phyloP scores from a whole-genome alignment of 1,140 invertebrate species.

The Bathynomus jamesi region DNA sequence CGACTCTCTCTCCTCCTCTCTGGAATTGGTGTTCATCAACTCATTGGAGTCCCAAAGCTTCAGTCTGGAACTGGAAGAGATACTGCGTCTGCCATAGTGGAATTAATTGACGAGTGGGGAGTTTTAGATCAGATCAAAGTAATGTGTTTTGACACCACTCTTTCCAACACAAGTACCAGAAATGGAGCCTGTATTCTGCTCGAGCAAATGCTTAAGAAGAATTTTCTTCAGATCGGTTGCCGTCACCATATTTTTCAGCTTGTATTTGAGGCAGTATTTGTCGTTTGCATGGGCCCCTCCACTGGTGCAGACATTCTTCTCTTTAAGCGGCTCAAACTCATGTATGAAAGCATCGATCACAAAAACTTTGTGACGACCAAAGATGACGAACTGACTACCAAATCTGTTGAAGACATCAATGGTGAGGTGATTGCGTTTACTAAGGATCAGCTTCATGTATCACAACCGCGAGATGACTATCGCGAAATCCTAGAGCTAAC shows the following conservation, averaged over 20 bases:
- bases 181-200: background rate
- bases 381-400: no score
- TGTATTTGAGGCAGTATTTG: background rate
- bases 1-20: no score
- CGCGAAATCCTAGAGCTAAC: background rate
- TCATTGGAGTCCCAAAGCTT: no score
- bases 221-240: background rate
- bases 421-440: background rate
- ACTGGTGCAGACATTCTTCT: background rate
- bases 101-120: background rate
- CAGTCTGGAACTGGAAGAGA: background rate
- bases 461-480: background rate
- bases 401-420: background rate
- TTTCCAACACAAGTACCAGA: background rate
- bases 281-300: background rate
- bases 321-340: background rate
- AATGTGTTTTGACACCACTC: background rate
- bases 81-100: background rate
- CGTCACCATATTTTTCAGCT: slow-evolving; percentile 7
- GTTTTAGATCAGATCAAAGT: background rate
- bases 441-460: background rate
- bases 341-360: background rate
- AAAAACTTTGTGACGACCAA: no score
- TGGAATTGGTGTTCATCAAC: no score
- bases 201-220: background rate